phyloP scores from a whole-genome alignment of 2,797 vertebrate genomes.

The Cynodonichthys magdalenae region DNA sequence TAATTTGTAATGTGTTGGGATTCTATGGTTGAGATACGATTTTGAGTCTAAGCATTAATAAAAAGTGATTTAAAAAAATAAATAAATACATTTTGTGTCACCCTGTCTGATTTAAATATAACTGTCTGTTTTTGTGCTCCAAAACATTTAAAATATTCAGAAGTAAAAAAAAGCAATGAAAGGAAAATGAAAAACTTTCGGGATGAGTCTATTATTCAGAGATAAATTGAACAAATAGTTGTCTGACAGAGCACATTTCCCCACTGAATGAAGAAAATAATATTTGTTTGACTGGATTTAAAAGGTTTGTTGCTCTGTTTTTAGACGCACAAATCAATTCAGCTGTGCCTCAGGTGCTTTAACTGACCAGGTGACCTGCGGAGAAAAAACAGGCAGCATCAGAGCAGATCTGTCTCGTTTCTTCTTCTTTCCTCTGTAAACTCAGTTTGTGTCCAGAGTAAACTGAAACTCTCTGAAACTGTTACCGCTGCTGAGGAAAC shows the following conservation, averaged over 20 bases:
- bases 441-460: slow-evolving; percentile 39
- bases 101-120: too few relatives aligned
- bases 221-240: not conserved
- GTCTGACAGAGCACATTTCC: not conserved
- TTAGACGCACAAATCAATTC: not conserved
- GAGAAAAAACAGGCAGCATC: slow-evolving; percentile 20
- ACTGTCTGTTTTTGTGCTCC: too few relatives aligned
- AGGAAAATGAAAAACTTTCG: not conserved
- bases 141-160: too few relatives aligned
- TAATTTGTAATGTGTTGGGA: too few relatives aligned
- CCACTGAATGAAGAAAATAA: not conserved
- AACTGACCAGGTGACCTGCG: slow-evolving; percentile 24
- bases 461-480: slow-evolving; percentile 15
- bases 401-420: not conserved
- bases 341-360: slow-evolving; percentile 23
- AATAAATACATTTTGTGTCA: too few relatives aligned
- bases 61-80: too few relatives aligned
- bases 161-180: too few relatives aligned
- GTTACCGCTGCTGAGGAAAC: not conserved
- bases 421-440: slow-evolving; percentile 18
- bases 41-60: too few relatives aligned
- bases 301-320: not conserved
- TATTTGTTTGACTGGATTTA: not conserved
- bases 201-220: not conserved
- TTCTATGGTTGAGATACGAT: too few relatives aligned